A percentile compares a stretch with the other conserved stretches of the same genome.
Evolutionary conservation across 2,797 vertebrate genomes (phyloP).

Genomic region (Perdix hodgsoniae): DNA sequence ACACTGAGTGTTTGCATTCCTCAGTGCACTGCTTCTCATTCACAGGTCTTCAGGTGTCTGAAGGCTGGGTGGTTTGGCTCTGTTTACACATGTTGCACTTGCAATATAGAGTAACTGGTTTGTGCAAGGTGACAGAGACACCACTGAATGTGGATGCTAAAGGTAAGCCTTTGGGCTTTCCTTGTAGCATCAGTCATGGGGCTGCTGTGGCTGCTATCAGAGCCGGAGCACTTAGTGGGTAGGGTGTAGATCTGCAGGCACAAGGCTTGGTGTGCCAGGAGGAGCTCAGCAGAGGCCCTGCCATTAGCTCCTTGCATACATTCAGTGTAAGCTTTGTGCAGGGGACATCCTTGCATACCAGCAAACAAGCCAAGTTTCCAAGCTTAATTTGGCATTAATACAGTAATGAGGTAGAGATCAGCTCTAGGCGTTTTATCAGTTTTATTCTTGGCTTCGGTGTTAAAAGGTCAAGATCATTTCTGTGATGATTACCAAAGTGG

Average conservation of each 20-base stretch:
- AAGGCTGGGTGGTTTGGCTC: not conserved
- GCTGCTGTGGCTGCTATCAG: not conserved
- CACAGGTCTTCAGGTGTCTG: not conserved
- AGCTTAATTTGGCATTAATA: not conserved
- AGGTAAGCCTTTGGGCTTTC: not conserved
- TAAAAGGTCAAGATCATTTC: not conserved
- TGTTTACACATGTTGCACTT: not conserved
- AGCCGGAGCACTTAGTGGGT: not conserved
- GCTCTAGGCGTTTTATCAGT: not conserved
- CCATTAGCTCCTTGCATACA: fast-evolving
- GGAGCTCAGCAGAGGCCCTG: not conserved
- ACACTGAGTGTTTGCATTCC: not conserved
- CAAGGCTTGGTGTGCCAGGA: not conserved
- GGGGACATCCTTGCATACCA: not conserved
- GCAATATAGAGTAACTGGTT: not conserved
- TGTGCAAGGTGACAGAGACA: not conserved
- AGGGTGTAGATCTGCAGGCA: not conserved
- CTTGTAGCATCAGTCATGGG: not conserved
- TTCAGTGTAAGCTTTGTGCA: not conserved
- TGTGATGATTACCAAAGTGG: not conserved
- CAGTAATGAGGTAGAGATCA: fast-evolving
- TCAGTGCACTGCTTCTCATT: not conserved
- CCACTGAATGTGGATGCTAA: not conserved
- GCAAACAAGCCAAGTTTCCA: not conserved
- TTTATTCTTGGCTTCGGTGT: not conserved